Conservation (phyloP, 2,888 invertebrate genomes). For the Thymelicus acteon region DNA sequence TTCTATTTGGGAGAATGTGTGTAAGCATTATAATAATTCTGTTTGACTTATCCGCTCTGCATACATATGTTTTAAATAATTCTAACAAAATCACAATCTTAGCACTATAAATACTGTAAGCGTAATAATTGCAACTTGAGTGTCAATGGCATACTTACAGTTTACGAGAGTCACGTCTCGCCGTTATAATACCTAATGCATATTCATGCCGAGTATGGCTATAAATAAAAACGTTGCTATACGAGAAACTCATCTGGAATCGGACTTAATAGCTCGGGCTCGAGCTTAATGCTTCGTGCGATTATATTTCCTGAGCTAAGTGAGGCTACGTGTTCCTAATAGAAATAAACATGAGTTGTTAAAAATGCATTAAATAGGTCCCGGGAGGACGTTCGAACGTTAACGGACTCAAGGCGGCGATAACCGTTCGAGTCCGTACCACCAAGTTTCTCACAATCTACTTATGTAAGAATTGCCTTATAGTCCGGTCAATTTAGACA, state of each 20-base stretch:
- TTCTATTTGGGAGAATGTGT: too few species aligned
- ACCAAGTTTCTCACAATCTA: not conserved
- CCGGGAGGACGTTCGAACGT: conserved; percentile 3
- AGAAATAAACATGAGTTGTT: conserved; percentile 8
- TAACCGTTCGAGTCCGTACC: not conserved
- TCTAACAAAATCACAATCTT: not conserved
- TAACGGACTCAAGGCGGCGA: not conserved
- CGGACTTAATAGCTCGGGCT: conserved; percentile 19
- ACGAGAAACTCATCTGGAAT: conserved; percentile 14
- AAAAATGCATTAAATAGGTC: conserved; percentile 4
- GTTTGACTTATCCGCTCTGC: not conserved
- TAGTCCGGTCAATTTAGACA: too few species aligned
- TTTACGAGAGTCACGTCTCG: conserved; percentile 11
- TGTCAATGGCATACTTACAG: conserved; percentile 11
- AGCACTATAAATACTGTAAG: conserved; percentile 1
- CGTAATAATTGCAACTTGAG: conserved; percentile 12
- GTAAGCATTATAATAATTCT: too few species aligned
- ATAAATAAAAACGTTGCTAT: conserved; percentile 24
- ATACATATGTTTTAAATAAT: not conserved
- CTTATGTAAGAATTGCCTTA: not conserved
- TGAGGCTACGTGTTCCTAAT: conserved; percentile 1
- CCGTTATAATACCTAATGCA: conserved; percentile 16
- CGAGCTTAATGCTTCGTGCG: conserved; percentile 21
- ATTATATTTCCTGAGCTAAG: conserved; percentile 19
- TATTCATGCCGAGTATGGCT: conserved; percentile 10